Percentiles rank a stretch among this genome's conserved stretches.
phyloP scores from a whole-genome alignment of 2,888 invertebrate species.

The Allygus modestus region DNA sequence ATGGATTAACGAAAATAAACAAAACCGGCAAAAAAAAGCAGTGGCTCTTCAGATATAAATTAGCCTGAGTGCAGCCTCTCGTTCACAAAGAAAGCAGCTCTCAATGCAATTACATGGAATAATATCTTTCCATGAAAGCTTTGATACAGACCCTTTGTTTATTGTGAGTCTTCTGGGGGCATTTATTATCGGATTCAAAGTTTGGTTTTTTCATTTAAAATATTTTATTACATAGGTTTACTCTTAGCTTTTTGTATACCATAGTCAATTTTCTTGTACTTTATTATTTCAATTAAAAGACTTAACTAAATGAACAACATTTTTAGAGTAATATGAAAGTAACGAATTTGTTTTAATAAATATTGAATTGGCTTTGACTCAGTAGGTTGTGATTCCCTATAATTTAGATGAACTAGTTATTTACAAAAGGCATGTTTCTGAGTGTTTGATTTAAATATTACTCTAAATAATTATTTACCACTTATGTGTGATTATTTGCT shows the following conservation, averaged over 20 bases:
- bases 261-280: too few species aligned
- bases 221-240: not conserved
- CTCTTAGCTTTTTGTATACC: not conserved
- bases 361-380: too few species aligned
- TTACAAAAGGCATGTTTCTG: too few species aligned
- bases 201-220: not conserved
- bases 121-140: conserved; percentile 43
- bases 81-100: conserved; percentile 33
- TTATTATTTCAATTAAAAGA: too few species aligned
- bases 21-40: conserved; percentile 32
- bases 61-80: conserved; percentile 33
- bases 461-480: too few species aligned
- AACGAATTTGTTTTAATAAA: too few species aligned
- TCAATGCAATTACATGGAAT: conserved; percentile 49
- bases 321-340: too few species aligned
- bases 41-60: conserved; percentile 21
- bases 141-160: conserved; percentile 48
- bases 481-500: too few species aligned
- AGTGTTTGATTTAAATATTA: too few species aligned
- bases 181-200: conserved; percentile 3
- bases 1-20: conserved; percentile 32
- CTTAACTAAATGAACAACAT: too few species aligned
- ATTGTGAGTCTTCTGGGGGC: conserved; percentile 15
- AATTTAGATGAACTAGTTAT: too few species aligned
- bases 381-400: too few species aligned